Percentiles rank a stretch among this genome's conserved stretches.
Evolutionary conservation across 2,888 invertebrate genomes (phyloP).

Genomic region (Microdon myrmicae): DNA sequence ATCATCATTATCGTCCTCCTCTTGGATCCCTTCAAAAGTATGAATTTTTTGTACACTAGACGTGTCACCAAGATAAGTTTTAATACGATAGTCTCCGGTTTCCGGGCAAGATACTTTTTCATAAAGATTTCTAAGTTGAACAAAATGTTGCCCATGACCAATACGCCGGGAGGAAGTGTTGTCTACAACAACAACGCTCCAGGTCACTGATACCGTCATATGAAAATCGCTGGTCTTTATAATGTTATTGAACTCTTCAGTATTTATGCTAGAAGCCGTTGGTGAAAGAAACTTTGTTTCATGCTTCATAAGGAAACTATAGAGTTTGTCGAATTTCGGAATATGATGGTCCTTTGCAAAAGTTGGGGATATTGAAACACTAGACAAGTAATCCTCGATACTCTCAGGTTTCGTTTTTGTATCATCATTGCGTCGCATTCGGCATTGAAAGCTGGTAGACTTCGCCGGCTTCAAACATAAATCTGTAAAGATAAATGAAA

Average conservation of each 20-base stretch:
- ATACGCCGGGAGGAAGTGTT: constrained; percentile 56
- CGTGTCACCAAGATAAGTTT: constrained; percentile 53
- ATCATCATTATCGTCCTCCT: constrained; percentile 55
- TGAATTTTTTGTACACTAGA: constrained; percentile 54
- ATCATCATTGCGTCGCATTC: constrained; percentile 53
- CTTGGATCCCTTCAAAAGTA: constrained; percentile 47
- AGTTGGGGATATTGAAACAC: constrained; percentile 57
- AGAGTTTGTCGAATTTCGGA: constrained; percentile 59
- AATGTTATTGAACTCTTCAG: constrained; percentile 65
- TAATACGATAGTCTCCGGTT: constrained; percentile 54
- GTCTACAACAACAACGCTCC: constrained; percentile 61
- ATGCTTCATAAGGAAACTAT: constrained; percentile 64
- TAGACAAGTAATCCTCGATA: constrained; percentile 56
- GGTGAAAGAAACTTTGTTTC: constrained; percentile 64
- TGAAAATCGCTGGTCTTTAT: constrained; percentile 61
- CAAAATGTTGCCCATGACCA: constrained; percentile 63
- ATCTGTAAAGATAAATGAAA: constrained; percentile 50
- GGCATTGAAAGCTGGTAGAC: constrained; percentile 63
- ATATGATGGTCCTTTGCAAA: constrained; percentile 55
- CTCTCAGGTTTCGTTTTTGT: constrained; percentile 32
- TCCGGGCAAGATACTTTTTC: constrained; percentile 62
- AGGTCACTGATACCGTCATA: constrained; percentile 61
- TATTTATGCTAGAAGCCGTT: constrained; percentile 56
- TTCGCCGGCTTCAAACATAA: constrained; percentile 62
- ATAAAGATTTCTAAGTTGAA: constrained; percentile 63